These are phyloP conservation scores for Triplophysa siluroides DNA, from an alignment of 2,113 vertebrate species.

Conservation along the genomic window DNA sequence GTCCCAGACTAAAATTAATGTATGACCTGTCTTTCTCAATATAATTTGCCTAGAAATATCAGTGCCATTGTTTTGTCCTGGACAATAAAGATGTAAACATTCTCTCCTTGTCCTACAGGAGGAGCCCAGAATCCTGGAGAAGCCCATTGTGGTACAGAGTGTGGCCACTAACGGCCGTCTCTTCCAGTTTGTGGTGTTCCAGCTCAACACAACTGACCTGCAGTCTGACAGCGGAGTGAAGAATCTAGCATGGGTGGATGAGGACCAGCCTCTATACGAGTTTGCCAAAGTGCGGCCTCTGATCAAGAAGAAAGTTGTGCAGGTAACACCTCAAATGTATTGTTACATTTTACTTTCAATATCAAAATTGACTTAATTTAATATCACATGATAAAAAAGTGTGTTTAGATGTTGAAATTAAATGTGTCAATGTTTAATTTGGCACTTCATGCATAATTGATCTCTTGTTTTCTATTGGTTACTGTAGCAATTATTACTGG, in stretches of 20 bases:
- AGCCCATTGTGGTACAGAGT: conserved; percentile 82
- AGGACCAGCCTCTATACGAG: conserved; percentile 79
- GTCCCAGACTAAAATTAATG: too few species aligned
- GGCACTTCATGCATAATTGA: too few species aligned
- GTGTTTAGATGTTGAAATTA: too few species aligned
- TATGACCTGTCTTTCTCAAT: too few species aligned
- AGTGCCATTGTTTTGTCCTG: too few species aligned
- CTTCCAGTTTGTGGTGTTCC: conserved; percentile 87
- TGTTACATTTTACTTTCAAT: background rate
- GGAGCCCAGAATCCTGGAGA: conserved; percentile 74
- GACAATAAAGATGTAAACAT: background rate
- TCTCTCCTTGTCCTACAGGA: conserved; percentile 60
- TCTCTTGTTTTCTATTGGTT: too few species aligned
- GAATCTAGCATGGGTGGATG: conserved; percentile 85
- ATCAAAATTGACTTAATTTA: too few species aligned
- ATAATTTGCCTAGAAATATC: too few species aligned
- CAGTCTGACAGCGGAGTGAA: conserved; percentile 76
- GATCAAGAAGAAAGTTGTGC: conserved; percentile 81
- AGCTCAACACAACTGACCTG: conserved; percentile 88
- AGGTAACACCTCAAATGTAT: conserved; percentile 65
- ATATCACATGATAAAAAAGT: too few species aligned
- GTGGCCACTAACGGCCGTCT: conserved; percentile 80
- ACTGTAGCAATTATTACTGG: too few species aligned
- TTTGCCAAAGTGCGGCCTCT: conserved; percentile 76
- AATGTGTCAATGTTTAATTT: too few species aligned